Conservation (phyloP, 2,888 invertebrate species). For the Tribolium freemani region DNA sequence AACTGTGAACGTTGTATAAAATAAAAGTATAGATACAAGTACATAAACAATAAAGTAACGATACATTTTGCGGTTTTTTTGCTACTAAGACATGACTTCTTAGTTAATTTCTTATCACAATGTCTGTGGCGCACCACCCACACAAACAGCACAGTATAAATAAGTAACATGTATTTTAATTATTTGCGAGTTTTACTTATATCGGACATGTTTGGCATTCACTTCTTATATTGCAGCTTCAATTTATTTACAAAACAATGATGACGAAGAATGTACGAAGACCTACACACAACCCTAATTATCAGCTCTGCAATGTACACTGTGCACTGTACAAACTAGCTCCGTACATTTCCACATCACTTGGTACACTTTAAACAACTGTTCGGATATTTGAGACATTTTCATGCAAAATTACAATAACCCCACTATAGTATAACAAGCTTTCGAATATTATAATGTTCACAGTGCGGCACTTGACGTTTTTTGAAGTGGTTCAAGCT, state of each 20-base stretch:
- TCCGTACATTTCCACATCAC: constrained; percentile 39
- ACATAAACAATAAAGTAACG: constrained; percentile 68
- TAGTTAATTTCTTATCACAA: constrained; percentile 67
- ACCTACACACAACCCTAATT: constrained; percentile 41
- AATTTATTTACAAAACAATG: constrained; percentile 53
- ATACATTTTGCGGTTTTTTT: constrained; percentile 63
- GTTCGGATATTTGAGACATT: constrained; percentile 43
- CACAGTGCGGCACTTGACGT: constrained; percentile 18
- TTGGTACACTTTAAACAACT: constrained; percentile 28
- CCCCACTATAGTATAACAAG: constrained; percentile 39
- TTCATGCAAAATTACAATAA: constrained; percentile 39
- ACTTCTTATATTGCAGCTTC: constrained; percentile 61
- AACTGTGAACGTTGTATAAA: constrained; percentile 67
- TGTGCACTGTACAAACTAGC: constrained; percentile 44
- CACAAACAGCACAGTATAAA: constrained; percentile 69
- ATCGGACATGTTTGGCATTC: constrained; percentile 64
- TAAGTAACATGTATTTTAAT: constrained; percentile 67
- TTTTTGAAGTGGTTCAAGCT: background rate
- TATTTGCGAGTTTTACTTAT: constrained; percentile 66
- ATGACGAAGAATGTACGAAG: constrained; percentile 35
- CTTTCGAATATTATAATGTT: constrained; percentile 19
- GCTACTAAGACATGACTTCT: constrained; percentile 65
- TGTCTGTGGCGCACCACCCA: constrained; percentile 66
- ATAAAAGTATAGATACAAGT: constrained; percentile 68
- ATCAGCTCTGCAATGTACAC: constrained; percentile 41